Base-by-base conservation (phyloP, 2,113 vertebrate species). In the Xiphophorus hellerii region DNA sequence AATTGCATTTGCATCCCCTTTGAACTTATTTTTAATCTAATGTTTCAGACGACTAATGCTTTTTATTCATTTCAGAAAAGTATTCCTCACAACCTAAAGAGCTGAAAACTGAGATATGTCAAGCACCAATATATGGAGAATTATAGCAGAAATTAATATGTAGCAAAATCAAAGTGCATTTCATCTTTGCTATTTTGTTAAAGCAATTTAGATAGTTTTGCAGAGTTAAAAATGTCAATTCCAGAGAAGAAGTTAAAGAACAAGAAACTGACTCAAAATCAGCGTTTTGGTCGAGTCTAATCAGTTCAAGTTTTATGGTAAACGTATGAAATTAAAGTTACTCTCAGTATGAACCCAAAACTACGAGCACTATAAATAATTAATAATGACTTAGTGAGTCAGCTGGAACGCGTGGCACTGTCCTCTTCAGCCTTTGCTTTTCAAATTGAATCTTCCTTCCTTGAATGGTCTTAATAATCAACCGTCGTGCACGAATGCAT, bases 291-390 rank as follows among this genome's bases (percentile, higher is more conserved):
- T 51, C 48, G 0, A 3, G 3, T 51, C 48, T 8, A 5, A 25
- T 54, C 25, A 58, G 51, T 58, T 25, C 1, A 67, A 8, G 0
- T 29, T 67, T 28, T 28, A 39, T 35, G 28, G 37, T 28, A 15
- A 67, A 15, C 13, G 4, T 5, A 25, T 28, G 0, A 66, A 7
- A 39, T 66, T 39, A n/a, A 39, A 66, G 25, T 6, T 12, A 27
- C 15, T 39, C 12, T 12, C 33, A n/a, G 48, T n/a, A 8, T 37
- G 33, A 66, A 11, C 1, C 12, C 9, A 39, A n/a, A 27, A 37
- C 31, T 25, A 22, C 70, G 72, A 27, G 73, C 8, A 61, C 33
- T 17, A 64, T 78, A 30, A 84, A 84, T 76, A 82, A 33, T 82
- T 72, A 51, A 79, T 69, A 69, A 62, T 65, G 35, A 74, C 62